Conservation (phyloP, 2,888 invertebrate species). For the Orthonevra nobilis region DNA sequence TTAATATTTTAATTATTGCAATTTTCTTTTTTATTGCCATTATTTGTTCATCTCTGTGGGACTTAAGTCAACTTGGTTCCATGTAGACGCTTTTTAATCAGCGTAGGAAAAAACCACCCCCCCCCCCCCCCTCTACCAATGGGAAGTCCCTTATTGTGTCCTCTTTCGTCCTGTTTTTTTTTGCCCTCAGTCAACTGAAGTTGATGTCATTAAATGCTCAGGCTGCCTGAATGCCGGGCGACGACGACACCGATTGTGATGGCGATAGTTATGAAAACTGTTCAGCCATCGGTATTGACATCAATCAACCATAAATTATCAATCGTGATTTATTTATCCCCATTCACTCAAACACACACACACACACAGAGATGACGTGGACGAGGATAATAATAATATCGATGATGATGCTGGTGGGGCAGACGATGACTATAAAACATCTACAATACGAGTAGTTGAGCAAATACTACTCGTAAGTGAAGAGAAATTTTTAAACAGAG, state of each 20-base stretch:
- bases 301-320: constrained; percentile 63
- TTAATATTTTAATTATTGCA: no score
- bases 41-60: no score
- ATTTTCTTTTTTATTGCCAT: no score
- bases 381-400: not conserved
- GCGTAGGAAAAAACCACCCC: no score
- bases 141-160: no score
- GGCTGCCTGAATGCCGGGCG: no score
- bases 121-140: no score
- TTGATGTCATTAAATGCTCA: no score
- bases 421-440: constrained; percentile 45
- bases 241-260: constrained; percentile 21
- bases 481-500: constrained; percentile 57
- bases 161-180: no score
- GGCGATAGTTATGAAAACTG: constrained; percentile 19
- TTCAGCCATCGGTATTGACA: constrained; percentile 52
- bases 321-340: constrained; percentile 58
- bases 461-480: constrained; percentile 63
- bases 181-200: no score
- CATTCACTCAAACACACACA: not conserved
- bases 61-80: no score
- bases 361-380: not conserved
- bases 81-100: no score
- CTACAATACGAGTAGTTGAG: constrained; percentile 41
- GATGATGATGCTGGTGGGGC: constrained; percentile 39